Evolutionary conservation across 92 coral and sea anemone genomes (phyloP).

Genomic region (Epizoanthus stellaris): DNA sequence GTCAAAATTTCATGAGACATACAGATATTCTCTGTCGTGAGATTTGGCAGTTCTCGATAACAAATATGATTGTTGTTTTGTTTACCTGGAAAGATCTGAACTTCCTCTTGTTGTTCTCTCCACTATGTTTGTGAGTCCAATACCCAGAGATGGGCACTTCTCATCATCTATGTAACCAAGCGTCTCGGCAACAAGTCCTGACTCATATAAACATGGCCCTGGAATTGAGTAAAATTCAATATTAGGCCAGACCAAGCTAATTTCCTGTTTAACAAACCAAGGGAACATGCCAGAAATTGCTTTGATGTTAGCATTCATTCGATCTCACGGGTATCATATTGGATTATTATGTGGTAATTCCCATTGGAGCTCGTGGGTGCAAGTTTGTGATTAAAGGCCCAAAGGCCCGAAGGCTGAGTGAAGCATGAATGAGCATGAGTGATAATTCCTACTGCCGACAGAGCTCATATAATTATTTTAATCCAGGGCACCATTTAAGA

Average conservation of each 20-base stretch:
- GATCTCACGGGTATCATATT: no score
- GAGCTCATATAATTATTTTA: no score
- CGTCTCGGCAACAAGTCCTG: constrained; percentile 81
- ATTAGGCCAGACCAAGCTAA: neutral
- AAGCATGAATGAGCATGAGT: no score
- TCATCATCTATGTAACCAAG: constrained; percentile 80
- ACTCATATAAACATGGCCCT: constrained; percentile 96
- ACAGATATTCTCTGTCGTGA: neutral
- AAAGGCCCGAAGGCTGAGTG: no score
- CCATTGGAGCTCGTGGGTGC: no score
- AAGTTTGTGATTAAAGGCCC: no score
- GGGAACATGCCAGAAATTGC: no score
- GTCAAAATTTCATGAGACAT: neutral
- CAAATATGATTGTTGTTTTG: no score
- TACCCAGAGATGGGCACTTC: constrained; percentile 80
- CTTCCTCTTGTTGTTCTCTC: constrained; percentile 96
- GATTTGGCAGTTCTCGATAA: neutral
- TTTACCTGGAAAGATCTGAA: constrained; percentile 88
- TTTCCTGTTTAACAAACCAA: neutral
- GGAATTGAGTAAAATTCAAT: neutral
- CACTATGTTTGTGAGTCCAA: constrained; percentile 96
- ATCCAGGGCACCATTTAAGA: no score
- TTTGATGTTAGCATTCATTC: no score
- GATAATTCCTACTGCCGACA: no score
- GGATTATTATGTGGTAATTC: no score